A percentile compares a stretch with the other conserved stretches of the same genome.
Conservation (phyloP, 2,797 vertebrate species). For the Somateria mollissima region DNA sequence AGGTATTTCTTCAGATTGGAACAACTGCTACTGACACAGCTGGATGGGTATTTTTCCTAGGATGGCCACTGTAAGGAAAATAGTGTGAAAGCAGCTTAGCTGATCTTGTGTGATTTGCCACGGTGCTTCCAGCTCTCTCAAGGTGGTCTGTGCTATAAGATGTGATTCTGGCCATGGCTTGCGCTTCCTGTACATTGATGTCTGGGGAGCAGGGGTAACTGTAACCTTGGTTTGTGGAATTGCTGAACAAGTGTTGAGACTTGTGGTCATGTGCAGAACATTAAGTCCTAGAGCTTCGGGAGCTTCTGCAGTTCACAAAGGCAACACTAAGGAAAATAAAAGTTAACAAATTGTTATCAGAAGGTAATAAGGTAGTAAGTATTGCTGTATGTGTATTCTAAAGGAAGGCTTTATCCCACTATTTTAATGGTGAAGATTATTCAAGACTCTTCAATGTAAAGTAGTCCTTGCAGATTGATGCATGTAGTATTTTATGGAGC, state of each 20-base stretch:
- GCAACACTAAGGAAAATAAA: not conserved
- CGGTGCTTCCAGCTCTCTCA: not conserved
- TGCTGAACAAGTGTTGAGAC: not conserved
- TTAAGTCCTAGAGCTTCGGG: not conserved
- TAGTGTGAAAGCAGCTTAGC: not conserved
- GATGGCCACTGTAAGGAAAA: not conserved
- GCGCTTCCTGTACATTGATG: not conserved
- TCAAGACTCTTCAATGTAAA: not conserved
- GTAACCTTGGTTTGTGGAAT: fast-evolving
- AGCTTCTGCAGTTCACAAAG: not conserved
- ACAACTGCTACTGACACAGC: not conserved
- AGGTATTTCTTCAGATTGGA: not conserved
- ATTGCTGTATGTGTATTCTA: not conserved
- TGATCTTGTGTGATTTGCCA: not conserved
- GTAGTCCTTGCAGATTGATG: not conserved
- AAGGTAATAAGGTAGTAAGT: not conserved
- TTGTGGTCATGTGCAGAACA: fast-evolving
- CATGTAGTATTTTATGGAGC: not conserved
- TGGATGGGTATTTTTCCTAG: not conserved
- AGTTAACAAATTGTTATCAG: not conserved
- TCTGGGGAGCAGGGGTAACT: not conserved
- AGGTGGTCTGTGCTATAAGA: not conserved
- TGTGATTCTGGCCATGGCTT: not conserved
- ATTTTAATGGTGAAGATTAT: not conserved
- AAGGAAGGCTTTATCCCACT: not conserved